phyloP scores from a whole-genome alignment of 2,797 vertebrate genomes.

The Heteromormyrus szaboi region DNA sequence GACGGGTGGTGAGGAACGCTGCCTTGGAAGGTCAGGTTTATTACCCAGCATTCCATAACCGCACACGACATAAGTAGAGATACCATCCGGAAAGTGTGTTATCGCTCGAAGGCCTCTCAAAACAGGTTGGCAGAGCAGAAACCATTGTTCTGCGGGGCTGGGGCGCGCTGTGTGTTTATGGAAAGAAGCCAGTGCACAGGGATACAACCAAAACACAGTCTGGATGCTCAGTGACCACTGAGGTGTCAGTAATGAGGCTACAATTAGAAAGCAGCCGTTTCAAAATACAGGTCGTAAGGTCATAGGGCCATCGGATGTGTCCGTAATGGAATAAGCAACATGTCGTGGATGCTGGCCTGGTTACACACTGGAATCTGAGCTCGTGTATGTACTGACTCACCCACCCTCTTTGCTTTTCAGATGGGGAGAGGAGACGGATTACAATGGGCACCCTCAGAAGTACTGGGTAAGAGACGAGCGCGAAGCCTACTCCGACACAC shows the following conservation, averaged over 20 bases:
- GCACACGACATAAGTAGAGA: slow-evolving; percentile 49
- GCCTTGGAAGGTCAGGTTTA: slow-evolving; percentile 34
- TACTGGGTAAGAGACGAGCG: slow-evolving; percentile 78
- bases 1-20: slow-evolving; percentile 26
- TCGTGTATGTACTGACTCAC: background rate
- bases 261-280: background rate
- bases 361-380: background rate
- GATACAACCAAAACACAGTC: background rate
- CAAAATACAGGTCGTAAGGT: background rate
- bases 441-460: slow-evolving; percentile 69
- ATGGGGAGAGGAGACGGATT: slow-evolving; percentile 82
- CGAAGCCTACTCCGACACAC: background rate
- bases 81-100: slow-evolving; percentile 32
- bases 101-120: slow-evolving; percentile 36
- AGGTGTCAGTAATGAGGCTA: background rate
- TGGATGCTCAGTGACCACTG: background rate
- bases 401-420: slow-evolving; percentile 50
- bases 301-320: background rate
- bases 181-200: slow-evolving; percentile 13
- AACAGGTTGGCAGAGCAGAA: slow-evolving; percentile 51
- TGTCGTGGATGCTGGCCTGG: background rate
- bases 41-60: slow-evolving; percentile 55
- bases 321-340: background rate
- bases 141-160: slow-evolving; percentile 38
- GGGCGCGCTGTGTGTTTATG: slow-evolving; percentile 41